Evolutionary conservation across 2,888 invertebrate species (phyloP), one percentile per base, ranked within the genome.

Genomic region (Megamerina dolium): DNA sequence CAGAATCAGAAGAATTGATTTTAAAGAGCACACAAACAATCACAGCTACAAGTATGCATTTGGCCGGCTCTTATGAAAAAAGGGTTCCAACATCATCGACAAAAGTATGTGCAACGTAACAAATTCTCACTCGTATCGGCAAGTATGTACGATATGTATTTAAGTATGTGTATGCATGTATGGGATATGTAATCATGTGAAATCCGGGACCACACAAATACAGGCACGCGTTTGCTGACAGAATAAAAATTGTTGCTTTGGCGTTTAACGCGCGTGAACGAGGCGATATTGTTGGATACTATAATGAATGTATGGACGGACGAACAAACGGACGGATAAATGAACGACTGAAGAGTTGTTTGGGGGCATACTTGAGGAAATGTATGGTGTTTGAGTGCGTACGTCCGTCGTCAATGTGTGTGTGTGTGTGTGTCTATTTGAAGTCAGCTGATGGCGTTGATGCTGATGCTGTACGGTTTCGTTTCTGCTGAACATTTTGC

Each of bases 201-300:
- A 50, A 49, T 52, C 57, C 52, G 55, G 57, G 71, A 71, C 71
- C 71, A 71, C 71, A 71, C 71, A 71, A 59, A 70, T 64, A 71
- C 68, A 71, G 71, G 71, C 71, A 71, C 71, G 71, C 71, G 71
- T 68, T 70, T 58, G 68, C 66, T 69, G 71, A 68, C 70, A 70
- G 69, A 66, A 67, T 66, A 65, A 68, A 68, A 68, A 68, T 68
- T 68, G 66, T 68, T 68, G 63, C 62, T 61, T 60, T 66, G 68
- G 66, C 68, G 64, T 68, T 66, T 68, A 68, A 68, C 68, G 64
- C 66, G 64, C 64, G 58, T 61, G 64, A 63, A 67, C 67, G 64
- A 64, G 61, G 64, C 63, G 63, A 66, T 64, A 63, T 63, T 58
- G 60, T 55, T n/a, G n/a, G n/a, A n/a, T n/a, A n/a, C n/a, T n/a